Base-by-base conservation (phyloP, 2,113 vertebrate genomes). In the Saguinus imperator region DNA sequence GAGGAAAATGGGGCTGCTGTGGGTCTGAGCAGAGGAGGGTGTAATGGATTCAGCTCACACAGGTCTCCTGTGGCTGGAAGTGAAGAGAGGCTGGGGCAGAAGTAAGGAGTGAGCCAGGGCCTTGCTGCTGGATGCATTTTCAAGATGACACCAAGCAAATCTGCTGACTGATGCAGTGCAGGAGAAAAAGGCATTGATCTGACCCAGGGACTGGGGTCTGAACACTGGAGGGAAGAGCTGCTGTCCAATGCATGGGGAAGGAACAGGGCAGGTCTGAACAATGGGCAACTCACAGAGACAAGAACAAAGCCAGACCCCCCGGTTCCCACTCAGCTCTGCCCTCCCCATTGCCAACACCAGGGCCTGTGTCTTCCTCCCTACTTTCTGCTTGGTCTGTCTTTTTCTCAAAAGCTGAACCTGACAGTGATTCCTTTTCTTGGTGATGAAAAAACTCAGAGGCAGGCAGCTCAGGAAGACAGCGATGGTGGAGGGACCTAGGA, bases 401-500 rank as follows among this genome's bases (percentile, higher is more conserved):
- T 35, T 50, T 58, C 57, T 66, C 81, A 11, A 9, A n/a, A 0
- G 12, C 50, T 93, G 3, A 98, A 99, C 99, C 99, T 99, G 99
- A 70, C 99, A 98, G 96, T 99, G 99, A 98, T 98, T 99, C 96
- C 99, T 99, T 98, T 99, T 99, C 98, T 99, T 99, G 94, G 99
- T 99, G 84, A 99, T 99, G 95, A 99, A 52, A 11, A 99, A 99
- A 73, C 99, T 99, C 97, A 99, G 98, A 72, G 99, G 99, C 83
- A 99, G 99, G 95, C 99, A 99, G 55, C 99, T 98, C 94, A 99
- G 98, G 97, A 99, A 99, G 10, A 99, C 99, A 55, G 98, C 98
- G 5, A 99, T 95, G 35, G 99, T 99, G 11, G 99, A 99, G 1
- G 99, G 99, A 29, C 99, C 99, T 2, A 99, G 98, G 91, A 99